Base-by-base conservation (phyloP, 1,140 invertebrate species). In the Pristionchus pacificus region DNA sequence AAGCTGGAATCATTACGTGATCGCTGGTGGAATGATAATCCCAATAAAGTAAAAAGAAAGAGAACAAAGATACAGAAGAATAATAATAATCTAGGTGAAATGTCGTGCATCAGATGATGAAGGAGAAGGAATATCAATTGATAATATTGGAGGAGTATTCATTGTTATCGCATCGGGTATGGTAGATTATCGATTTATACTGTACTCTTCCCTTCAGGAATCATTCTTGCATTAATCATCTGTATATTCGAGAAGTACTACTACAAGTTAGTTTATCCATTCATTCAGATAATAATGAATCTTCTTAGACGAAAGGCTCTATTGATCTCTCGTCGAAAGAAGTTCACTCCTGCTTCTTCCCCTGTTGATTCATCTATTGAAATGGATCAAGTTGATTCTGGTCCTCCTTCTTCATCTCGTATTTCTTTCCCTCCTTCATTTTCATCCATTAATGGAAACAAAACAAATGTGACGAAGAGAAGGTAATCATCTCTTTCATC, bases 121-220 rank as follows among this genome's bases (percentile, higher is more conserved):
- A 84, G 92, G 91, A 19, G 93, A 95, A 78, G 94, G 95, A 55
- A 98, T 98, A 78, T 94, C 92, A 70, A 96, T 98, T 74, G 89
- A 94, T 76, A 97, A 97, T 83, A 98, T 97, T 73, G 93, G 95
- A 57, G 95, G 95, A 0, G 94, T 97, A 0, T 98, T 97, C 80
- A 93, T 97, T 60, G 92, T 95, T 0, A 95, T 96, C 74, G 93
- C 95, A 77, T 91, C 93, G 63, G 93, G 38, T 49, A 10, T 10
- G 6, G 6, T 49, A 49, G 6, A 49, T 49, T 49, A 49, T 49
- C 19, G 6, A 49, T 49, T 49, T 49, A 49, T 49, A 19, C 38
- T 10, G 6, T 19, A 49, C 6, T 49, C 38, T 10, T 49, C 6
- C 6, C 19, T 49, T 49, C 38, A 49, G 38, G 93, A 0, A 95